Percentiles rank a stretch among this genome's conserved stretches.
Evolutionary conservation across 1,140 invertebrate species (phyloP).

Genomic region (Tribolium madens): DNA sequence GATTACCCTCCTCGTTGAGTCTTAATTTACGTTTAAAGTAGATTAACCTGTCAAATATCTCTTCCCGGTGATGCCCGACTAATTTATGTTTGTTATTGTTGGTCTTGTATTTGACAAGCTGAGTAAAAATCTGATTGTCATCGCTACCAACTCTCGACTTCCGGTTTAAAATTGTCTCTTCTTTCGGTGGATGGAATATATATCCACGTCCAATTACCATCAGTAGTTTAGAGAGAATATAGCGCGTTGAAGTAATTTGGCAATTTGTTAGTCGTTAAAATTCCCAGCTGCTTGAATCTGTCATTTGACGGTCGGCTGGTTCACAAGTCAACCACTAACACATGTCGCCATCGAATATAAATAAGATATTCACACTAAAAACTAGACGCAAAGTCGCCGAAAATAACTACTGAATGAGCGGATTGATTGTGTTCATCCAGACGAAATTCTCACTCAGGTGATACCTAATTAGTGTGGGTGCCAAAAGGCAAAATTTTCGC

Average conservation of each 20-base stretch:
- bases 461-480: background rate
- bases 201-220: conserved; percentile 66
- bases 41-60: conserved; percentile 38
- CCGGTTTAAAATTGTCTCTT: conserved; percentile 3
- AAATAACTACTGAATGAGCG: conserved; percentile 18
- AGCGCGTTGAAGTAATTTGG: conserved; percentile 63
- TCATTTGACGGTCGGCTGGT: conserved; percentile 66
- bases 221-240: conserved; percentile 59
- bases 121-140: conserved; percentile 11
- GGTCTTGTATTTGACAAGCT: conserved; percentile 6
- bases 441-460: background rate
- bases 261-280: conserved; percentile 68
- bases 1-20: conserved; percentile 19
- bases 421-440: conserved; percentile 10
- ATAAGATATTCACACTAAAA: conserved; percentile 59
- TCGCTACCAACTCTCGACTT: background rate
- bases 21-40: conserved; percentile 34
- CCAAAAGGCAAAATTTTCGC: background rate
- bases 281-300: conserved; percentile 66
- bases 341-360: conserved; percentile 62
- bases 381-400: conserved; percentile 36
- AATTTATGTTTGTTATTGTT: conserved; percentile 37
- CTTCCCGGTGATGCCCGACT: conserved; percentile 9
- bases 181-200: conserved; percentile 52
- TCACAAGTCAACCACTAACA: conserved; percentile 65